phyloP scores from a whole-genome alignment of 2,888 invertebrate genomes.

The Mechanitis messenoides region DNA sequence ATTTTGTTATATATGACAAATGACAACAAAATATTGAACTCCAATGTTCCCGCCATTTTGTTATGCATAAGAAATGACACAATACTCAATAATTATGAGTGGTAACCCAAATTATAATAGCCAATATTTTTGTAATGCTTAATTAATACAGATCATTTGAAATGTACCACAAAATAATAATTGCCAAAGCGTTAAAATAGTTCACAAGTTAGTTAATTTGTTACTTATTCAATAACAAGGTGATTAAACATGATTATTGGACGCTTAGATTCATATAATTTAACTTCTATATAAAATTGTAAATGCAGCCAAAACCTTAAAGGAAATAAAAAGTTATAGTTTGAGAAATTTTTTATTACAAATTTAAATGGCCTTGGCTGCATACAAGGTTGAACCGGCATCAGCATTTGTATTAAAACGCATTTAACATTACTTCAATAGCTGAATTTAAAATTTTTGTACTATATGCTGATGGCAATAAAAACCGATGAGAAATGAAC shows the following conservation, averaged over 20 bases:
- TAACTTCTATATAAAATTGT: background rate
- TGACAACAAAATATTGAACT: background rate
- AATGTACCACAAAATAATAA: slow-evolving; percentile 1
- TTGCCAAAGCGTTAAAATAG: slow-evolving; percentile 1
- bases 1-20: background rate
- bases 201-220: background rate
- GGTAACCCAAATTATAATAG: slow-evolving; percentile 1
- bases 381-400: background rate
- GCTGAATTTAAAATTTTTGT: background rate
- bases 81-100: background rate
- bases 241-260: too few relatives aligned
- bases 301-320: slow-evolving; percentile 1
- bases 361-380: background rate
- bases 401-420: too few relatives aligned
- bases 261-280: background rate
- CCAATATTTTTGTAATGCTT: slow-evolving; percentile 6
- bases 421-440: too few relatives aligned
- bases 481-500: background rate
- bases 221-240: background rate
- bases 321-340: background rate
- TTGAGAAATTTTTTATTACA: background rate
- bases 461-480: background rate
- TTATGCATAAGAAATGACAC: background rate
- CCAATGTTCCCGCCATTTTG: too few relatives aligned
- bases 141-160: background rate